phyloP scores from a whole-genome alignment of 2,113 vertebrate species.

The Uria lomvia region DNA sequence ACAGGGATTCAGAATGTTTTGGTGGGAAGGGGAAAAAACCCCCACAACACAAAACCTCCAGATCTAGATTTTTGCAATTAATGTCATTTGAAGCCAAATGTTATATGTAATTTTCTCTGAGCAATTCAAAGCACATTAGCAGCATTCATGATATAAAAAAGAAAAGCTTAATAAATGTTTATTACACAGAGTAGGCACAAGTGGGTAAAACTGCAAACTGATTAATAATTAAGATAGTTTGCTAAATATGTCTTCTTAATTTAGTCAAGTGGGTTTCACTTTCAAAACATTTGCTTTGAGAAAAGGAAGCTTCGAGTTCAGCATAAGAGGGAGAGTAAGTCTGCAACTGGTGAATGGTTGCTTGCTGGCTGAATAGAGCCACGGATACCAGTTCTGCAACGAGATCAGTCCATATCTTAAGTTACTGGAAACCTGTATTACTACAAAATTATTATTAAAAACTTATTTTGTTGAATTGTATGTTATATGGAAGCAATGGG shows the following conservation, averaged over 20 bases:
- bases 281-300: conserved; percentile 37
- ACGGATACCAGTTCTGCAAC: not conserved
- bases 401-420: not conserved
- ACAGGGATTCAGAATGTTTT: not conserved
- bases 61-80: not conserved
- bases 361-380: not conserved
- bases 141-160: conserved; percentile 32
- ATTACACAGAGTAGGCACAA: conserved; percentile 35
- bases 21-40: not conserved
- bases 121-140: not conserved
- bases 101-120: not conserved
- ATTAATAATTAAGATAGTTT: conserved; percentile 32
- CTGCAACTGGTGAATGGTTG: not conserved
- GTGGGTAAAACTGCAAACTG: conserved; percentile 22
- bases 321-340: not conserved
- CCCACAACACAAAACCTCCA: not conserved
- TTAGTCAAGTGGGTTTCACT: conserved; percentile 32
- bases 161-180: conserved; percentile 45
- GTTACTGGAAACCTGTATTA: not conserved
- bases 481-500: not conserved
- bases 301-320: not conserved
- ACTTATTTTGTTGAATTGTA: not conserved
- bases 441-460: not conserved
- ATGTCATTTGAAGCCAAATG: not conserved
- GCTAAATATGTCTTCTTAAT: conserved; percentile 18